Base-by-base conservation (phyloP, 2,797 vertebrate species). In the Cheirogaleus major region DNA sequence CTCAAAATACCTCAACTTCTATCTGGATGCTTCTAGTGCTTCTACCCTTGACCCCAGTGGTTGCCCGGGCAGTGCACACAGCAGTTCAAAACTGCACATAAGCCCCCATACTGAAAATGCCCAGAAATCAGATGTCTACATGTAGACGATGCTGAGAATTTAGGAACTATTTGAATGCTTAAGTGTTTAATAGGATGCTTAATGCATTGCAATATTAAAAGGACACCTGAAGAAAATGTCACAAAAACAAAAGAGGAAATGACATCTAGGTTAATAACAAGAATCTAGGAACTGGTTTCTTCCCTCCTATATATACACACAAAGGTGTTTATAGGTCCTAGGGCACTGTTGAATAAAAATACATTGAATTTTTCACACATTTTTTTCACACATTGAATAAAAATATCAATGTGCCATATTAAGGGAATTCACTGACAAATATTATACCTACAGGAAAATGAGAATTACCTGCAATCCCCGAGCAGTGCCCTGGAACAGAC, bases 181-280 rank as follows among this genome's bases (percentile, higher is more conserved):
- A 86, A 73, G 30, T 75, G 15, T 63, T 93, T 81, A 96, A 23
- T 14, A 69, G 30, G 43, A 79, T 52, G 43, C 63, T 12, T 69
- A 55, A 38, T 23, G 38, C 7, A 2, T 81, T 43, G 57, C 13
- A 18, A 17, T 65, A 80, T 73, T 69, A 90, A 88, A 93, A 95
- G 35, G 73, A 94, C 35, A 93, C 38, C 32, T 69, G 15, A 91
- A 96, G 75, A 85, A 91, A 92, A 80, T 6, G 57, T 88, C 41
- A 69, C 43, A 92, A 95, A 52, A 73, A 83, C n/a, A 91, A 76
- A 87, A 91, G 61, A 70, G 59, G 55, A 96, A 94, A 73, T n/a
- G 27, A 91, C 55, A 55, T 95, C 41, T 32, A 63, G n/a, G 30
- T 32, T 63, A 63, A 65, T n/a, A 63, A 32, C 32, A 7, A 65